Base-by-base conservation (phyloP, 2,888 invertebrate genomes). In the Scaptomyza parva region DNA sequence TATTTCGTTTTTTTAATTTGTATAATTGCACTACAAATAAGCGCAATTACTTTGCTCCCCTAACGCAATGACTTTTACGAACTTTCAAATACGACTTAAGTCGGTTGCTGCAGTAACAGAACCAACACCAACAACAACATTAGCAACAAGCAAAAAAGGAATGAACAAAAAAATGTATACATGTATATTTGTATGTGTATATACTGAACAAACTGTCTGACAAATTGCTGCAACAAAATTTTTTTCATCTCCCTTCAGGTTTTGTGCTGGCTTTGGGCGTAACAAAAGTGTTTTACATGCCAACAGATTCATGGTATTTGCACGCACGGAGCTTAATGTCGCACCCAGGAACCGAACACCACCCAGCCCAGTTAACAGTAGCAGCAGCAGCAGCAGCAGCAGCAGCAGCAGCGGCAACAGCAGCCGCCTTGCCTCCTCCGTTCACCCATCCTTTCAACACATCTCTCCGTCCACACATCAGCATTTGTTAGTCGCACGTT, bases 261-360 rank as follows among this genome's bases (percentile, higher is more conserved):
- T 57, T 69, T 60, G 53, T 52, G 50, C 50, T 66, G 77, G 86
- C 88, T 88, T 86, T 75, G 84, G 88, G 82, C 86, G 82, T 76
- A 76, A 88, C 88, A 82, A 82, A 83, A 86, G 88, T 88, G 82
- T 82, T 82, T 82, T 82, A 82, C 82, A 82, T 82, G 82, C 82
- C 82, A 76, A 88, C 82, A 82, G 82, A 82, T 82, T 82, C 82
- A 88, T 88, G 84, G 82, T 86, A 83, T 83, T 86, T 83, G 84
- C 86, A 88, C 86, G 82, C 86, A 88, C 86, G 86, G 64, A 88
- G 88, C 82, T 88, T 83, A 88, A 86, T 88, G 84, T 83, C 86
- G 71, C 84, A 86, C 57, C 77, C 61, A 43, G 67, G 66, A 63
- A 17, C 35, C n/a, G 11, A 39, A 26, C 48, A 8, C 9, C 51